Percentiles rank a stretch among this genome's conserved stretches.
These are phyloP conservation scores for Helobdella robusta DNA, from an alignment of 2,888 invertebrate species.

Conservation along the genomic window DNA sequence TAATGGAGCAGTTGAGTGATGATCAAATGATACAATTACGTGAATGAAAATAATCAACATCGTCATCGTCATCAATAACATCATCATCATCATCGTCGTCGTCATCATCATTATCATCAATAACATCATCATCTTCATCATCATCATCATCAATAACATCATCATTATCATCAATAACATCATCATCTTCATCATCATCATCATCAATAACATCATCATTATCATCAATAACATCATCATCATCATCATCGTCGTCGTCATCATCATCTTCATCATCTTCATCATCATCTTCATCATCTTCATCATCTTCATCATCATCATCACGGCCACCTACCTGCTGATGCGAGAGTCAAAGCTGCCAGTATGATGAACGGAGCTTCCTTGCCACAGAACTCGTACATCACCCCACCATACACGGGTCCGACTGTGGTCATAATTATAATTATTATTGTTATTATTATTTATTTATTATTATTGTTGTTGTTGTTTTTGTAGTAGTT, in stretches of 20 bases:
- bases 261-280: slow-evolving; percentile 4
- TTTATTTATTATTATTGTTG: too few species aligned
- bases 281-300: neutral
- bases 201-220: too few species aligned
- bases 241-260: neutral
- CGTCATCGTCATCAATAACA: too few species aligned
- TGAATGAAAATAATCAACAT: neutral
- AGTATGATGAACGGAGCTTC: slow-evolving; percentile 91
- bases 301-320: neutral
- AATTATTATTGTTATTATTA: too few species aligned
- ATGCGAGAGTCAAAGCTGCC: slow-evolving; percentile 71
- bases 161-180: too few species aligned
- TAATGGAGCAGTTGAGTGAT: slow-evolving; percentile 4
- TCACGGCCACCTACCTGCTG: neutral
- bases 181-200: too few species aligned
- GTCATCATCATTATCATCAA: neutral
- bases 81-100: neutral
- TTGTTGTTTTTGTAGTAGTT: too few species aligned
- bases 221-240: neutral
- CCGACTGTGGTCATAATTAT: too few species aligned
- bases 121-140: too few species aligned
- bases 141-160: too few species aligned
- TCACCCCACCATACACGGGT: slow-evolving; percentile 93
- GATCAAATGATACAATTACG: neutral
- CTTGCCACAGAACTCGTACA: slow-evolving; percentile 97